phyloP scores from a whole-genome alignment of 2,797 vertebrate genomes.

The Poeciliopsis paucimaculata region DNA sequence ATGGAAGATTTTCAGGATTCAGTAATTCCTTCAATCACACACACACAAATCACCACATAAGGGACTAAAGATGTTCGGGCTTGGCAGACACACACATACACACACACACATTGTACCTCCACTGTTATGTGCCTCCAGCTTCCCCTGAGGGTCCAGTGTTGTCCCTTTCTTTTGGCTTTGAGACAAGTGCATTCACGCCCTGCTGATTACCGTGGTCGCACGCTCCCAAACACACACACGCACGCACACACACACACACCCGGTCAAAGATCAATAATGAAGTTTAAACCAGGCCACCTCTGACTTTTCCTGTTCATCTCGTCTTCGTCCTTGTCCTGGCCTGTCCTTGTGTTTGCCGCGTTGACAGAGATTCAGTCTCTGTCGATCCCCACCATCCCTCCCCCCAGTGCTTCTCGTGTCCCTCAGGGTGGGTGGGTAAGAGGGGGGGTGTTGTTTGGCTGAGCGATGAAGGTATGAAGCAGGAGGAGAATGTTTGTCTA shows the following conservation, averaged over 20 bases:
- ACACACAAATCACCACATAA: constrained; percentile 15
- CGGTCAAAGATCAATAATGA: constrained; percentile 33
- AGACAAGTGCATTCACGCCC: constrained; percentile 40
- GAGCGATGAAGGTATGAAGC: constrained; percentile 23
- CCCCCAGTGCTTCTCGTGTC: constrained; percentile 25
- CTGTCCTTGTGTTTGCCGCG: constrained; percentile 31
- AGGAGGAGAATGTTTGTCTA: constrained; percentile 19
- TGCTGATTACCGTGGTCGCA: constrained; percentile 35
- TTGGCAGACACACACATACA: constrained; percentile 12
- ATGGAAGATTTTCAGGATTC: background rate
- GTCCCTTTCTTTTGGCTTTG: constrained; percentile 38
- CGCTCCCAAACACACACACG: background rate
- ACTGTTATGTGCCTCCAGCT: constrained; percentile 18
- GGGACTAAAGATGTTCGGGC: background rate
- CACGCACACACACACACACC: background rate
- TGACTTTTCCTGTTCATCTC: constrained; percentile 11
- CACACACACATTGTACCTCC: constrained; percentile 23
- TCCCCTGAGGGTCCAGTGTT: constrained; percentile 58
- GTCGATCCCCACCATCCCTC: background rate
- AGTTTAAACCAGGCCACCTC: constrained; percentile 33
- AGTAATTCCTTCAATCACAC: background rate
- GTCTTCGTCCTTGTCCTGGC: constrained; percentile 43
- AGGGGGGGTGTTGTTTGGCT: background rate
- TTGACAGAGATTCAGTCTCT: constrained; percentile 35
- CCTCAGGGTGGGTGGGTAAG: constrained; percentile 33